Evolutionary conservation across 2,113 vertebrate species (phyloP), one percentile per base, ranked within the genome.

Genomic region (Callopanchax toddi): DNA sequence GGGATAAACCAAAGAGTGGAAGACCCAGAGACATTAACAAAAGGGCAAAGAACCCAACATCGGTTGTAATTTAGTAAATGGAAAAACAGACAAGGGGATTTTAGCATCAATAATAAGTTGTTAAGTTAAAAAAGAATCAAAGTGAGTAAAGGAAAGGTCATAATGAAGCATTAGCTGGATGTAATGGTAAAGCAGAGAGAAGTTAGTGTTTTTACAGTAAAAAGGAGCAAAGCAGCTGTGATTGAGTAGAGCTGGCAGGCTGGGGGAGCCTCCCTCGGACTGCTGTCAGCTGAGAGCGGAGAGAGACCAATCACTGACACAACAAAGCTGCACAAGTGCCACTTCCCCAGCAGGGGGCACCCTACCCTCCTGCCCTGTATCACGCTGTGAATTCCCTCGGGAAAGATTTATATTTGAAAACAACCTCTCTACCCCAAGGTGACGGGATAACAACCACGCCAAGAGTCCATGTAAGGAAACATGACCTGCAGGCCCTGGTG

Each of bases 211-310:
- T 21, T 43, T 70, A 76, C 52, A 71, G 69, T 45, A 52, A 46
- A 76, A 55, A 67, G 71, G 65, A 76, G 67, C 69, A 75, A 1
- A 52, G 66, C 25, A 46, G 37, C 29, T 77, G 81, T 92, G 93
- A 94, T 91, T 88, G 91, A 93, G 92, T 87, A 55, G 91, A 94
- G 84, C 80, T 94, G 94, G 94, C 94, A 95, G 91, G 80, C 79
- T 49, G 67, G 66, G 63, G 79, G 85, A 81, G 84, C 89, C 92
- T 93, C 94, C 90, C 89, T 69, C 59, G 82, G 91, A 90, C 89
- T 83, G 46, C 69, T 90, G 94, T 94, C 94, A 93, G 89, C 86
- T 81, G 81, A 46, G 72, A 85, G 89, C 77, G 71, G 65, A 71
- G 78, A 64, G 67, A 69, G 61, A 62, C 89, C 91, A 88, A 93